Base-by-base conservation (phyloP, 2,797 vertebrate species). In the Chaunax sp. region DNA sequence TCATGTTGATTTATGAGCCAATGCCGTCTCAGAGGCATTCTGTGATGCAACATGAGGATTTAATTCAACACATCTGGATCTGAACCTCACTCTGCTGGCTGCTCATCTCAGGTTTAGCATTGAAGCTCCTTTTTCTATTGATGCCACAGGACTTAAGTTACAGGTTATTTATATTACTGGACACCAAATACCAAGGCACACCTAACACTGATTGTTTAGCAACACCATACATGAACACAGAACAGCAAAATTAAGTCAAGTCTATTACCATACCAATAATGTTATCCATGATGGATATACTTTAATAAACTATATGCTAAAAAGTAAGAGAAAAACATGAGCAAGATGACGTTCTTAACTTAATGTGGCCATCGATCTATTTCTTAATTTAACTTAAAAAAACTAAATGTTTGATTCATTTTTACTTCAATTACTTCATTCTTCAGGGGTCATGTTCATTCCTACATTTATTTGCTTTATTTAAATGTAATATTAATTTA, bases 31-130 rank as follows among this genome's bases (percentile, higher is more conserved):
- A 52, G 76, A 81, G 76, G 81, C 81, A 64, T 73, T 82, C 80
- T 84, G 80, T 79, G 80, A 86, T 81, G 71, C 79, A 78, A 53
- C 82, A 65, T 80, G 35, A 82, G 78, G 82, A 79, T 84, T 87
- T 91, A 83, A 88, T 86, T 84, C 72, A 84, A 81, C 81, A 85
- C 91, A 93, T 90, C 79, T 91, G 90, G 85, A 67, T 61, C 44
- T 61, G 43, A 81, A 74, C 67, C 59, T n/a, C 38, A 35, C 46
- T 64, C 68, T 16, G n/a, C 23, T 57, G 64, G 59, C 68, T 64
- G 59, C 68, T 78, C 22, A 5, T 59, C 56, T 78, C 41, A 58
- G 74, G 53, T 62, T 83, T 20, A 65, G 62, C 43, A 13, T 26
- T 9, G 20, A 69, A 60, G 45, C 59, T 65, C 43, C 53, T 70